Conservation (phyloP, 2,888 invertebrate species). For the Conops quadrifasciatus region DNA sequence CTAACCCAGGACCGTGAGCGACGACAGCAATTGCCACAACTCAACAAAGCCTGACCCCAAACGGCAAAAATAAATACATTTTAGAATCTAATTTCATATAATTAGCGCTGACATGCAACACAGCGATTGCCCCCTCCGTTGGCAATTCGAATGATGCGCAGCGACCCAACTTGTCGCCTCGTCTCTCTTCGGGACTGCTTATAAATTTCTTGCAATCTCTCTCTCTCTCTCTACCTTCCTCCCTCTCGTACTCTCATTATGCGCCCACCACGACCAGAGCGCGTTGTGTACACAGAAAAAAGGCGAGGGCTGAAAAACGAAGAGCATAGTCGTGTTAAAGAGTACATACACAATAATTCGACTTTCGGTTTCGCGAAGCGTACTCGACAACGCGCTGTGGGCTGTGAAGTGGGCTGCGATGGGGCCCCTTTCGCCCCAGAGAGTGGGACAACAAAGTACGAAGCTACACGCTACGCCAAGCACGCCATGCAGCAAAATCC, state of each 20-base stretch:
- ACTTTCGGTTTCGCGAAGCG: not conserved
- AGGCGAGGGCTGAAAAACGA: conserved; percentile 2
- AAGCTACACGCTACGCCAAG: conserved; percentile 17
- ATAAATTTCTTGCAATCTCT: not conserved
- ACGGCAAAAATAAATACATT: conserved; percentile 30
- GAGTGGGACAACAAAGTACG: conserved; percentile 18
- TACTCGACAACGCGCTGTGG: not conserved
- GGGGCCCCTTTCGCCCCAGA: not conserved
- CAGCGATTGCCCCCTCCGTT: not conserved
- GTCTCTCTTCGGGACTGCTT: not conserved
- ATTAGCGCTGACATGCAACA: conserved; percentile 33
- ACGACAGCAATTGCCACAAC: conserved; percentile 17
- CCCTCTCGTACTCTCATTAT: too few species aligned
- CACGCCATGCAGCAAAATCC: not conserved
- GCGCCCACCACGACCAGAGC: too few species aligned
- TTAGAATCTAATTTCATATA: conserved; percentile 36
- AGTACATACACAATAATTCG: conserved; percentile 6
- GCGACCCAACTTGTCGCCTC: too few species aligned
- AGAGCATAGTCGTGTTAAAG: not conserved
- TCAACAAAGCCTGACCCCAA: conserved; percentile 29
- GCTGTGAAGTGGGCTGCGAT: not conserved
- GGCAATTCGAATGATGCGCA: too few species aligned
- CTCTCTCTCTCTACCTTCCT: not conserved
- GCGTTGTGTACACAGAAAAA: too few species aligned
- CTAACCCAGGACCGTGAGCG: not conserved